Conservation (phyloP, 2,888 invertebrate genomes). For the Ornithoptera priamus region DNA sequence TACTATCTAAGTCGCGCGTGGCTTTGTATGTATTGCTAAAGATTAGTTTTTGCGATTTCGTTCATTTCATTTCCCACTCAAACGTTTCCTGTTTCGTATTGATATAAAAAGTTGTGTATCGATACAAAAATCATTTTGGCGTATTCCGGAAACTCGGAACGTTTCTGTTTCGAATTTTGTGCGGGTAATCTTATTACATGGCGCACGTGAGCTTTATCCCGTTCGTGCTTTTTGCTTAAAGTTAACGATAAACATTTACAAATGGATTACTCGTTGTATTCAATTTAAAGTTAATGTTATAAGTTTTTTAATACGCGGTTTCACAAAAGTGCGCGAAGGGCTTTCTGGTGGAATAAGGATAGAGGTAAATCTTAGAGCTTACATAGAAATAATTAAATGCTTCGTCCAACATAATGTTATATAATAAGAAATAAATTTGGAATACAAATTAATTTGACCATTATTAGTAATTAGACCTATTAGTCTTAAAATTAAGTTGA, state of each 20-base stretch:
- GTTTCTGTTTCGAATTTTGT: slow-evolving; percentile 55
- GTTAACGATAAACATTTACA: slow-evolving; percentile 53
- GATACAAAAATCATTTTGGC: slow-evolving; percentile 43
- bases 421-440: too few relatives aligned
- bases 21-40: slow-evolving; percentile 41
- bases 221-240: slow-evolving; percentile 68
- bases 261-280: slow-evolving; percentile 33
- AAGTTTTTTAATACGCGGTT: slow-evolving; percentile 24
- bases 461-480: too few relatives aligned
- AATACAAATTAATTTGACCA: too few relatives aligned
- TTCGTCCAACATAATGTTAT: background rate
- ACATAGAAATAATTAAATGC: background rate
- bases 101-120: slow-evolving; percentile 48
- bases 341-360: background rate
- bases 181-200: slow-evolving; percentile 62
- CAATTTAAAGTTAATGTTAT: slow-evolving; percentile 29
- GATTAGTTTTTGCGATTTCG: slow-evolving; percentile 50
- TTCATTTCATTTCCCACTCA: slow-evolving; percentile 42
- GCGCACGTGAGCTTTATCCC: slow-evolving; percentile 70
- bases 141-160: slow-evolving; percentile 66
- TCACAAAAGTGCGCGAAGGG: slow-evolving; percentile 11
- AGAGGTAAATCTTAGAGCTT: slow-evolving; percentile 17
- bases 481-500: too few relatives aligned
- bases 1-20: slow-evolving; percentile 30
- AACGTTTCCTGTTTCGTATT: slow-evolving; percentile 55